Conservation (phyloP, 2,888 invertebrate species). For the Drosophila kuntzei region DNA sequence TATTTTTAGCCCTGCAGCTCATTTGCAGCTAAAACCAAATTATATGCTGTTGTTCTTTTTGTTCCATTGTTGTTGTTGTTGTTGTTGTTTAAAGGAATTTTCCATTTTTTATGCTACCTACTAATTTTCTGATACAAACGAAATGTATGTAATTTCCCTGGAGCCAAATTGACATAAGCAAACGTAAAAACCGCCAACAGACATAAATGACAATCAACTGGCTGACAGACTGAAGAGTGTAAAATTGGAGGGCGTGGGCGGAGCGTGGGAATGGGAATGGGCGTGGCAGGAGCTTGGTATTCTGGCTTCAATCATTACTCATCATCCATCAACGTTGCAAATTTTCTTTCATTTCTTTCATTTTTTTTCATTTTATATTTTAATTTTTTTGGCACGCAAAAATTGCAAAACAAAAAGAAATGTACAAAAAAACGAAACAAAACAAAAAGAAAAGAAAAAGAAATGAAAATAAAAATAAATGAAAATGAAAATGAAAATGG, state of each 20-base stretch:
- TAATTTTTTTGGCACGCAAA: constrained; percentile 70
- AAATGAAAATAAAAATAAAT: constrained; percentile 58
- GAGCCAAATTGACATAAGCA: constrained; percentile 80
- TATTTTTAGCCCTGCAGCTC: constrained; percentile 60
- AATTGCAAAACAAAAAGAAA: constrained; percentile 50
- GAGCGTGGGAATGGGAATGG: not conserved
- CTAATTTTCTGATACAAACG: constrained; percentile 78
- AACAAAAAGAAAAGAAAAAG: constrained; percentile 31
- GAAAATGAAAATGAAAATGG: constrained; percentile 77
- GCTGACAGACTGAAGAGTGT: constrained; percentile 27
- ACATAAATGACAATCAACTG: constrained; percentile 75
- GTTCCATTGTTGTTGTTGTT: constrained; percentile 23
- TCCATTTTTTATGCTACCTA: constrained; percentile 72
- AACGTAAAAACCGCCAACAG: constrained; percentile 77
- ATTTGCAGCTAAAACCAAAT: constrained; percentile 72
- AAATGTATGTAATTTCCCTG: constrained; percentile 79
- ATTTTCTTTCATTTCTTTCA: constrained; percentile 32
- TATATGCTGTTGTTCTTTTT: constrained; percentile 43
- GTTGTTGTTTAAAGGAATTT: constrained; percentile 35
- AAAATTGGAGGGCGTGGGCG: not conserved
- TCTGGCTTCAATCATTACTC: constrained; percentile 80
- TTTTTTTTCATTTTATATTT: constrained; percentile 10
- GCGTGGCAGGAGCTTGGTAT: constrained; percentile 51
- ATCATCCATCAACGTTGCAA: constrained; percentile 80
- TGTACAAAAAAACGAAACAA: constrained; percentile 1